These are phyloP conservation scores for Ophion obscuratus DNA, from an alignment of 2,888 invertebrate genomes.

Conservation along the genomic window DNA sequence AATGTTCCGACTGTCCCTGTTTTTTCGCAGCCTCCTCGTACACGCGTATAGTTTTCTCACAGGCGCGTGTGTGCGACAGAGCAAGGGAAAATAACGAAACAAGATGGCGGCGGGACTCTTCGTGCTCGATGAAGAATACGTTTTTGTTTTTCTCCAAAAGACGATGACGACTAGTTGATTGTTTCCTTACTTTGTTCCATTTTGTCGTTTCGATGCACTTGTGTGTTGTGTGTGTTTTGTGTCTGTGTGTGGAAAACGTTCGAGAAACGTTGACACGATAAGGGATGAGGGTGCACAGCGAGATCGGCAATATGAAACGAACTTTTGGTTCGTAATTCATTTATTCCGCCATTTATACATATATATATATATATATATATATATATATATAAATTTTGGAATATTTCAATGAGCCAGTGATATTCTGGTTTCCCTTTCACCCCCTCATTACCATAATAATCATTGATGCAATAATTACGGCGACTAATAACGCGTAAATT, in stretches of 20 bases:
- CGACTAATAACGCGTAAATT: conserved; percentile 52
- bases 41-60: conserved; percentile 14
- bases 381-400: conserved; percentile 8
- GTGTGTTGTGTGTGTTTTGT: background rate
- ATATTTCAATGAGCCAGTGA: conserved; percentile 29
- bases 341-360: conserved; percentile 1
- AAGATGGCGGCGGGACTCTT: conserved; percentile 33
- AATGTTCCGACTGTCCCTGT: background rate
- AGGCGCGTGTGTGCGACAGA: conserved; percentile 3
- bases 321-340: conserved; percentile 6
- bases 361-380: conserved; percentile 6
- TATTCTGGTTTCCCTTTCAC: conserved; percentile 10
- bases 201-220: background rate
- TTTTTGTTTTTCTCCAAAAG: conserved; percentile 23
- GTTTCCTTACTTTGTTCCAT: conserved; percentile 42
- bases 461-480: conserved; percentile 69
- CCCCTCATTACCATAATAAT: conserved; percentile 48
- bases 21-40: background rate
- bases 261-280: conserved; percentile 44
- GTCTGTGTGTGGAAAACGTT: conserved; percentile 19
- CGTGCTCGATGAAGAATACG: conserved; percentile 2
- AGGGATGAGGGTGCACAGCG: conserved; percentile 52
- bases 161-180: conserved; percentile 64
- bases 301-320: conserved; percentile 43
- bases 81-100: background rate